phyloP scores from a whole-genome alignment of 2,797 vertebrate species.

The Lithobates sylvaticus region DNA sequence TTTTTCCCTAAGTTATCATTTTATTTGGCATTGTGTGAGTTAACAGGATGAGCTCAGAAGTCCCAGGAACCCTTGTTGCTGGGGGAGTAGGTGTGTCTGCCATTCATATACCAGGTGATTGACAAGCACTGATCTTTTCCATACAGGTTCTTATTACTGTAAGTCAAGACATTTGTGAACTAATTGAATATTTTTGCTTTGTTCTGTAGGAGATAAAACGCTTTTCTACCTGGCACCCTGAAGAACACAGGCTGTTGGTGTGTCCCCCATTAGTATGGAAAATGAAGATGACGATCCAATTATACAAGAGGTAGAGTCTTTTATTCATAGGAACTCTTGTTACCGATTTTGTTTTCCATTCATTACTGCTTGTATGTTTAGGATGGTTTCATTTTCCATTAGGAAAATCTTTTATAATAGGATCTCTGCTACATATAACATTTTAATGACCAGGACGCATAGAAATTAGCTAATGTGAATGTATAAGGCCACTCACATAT shows the following conservation, averaged over 20 bases:
- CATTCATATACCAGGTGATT: background rate
- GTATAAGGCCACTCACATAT: too few species aligned
- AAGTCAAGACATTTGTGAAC: background rate
- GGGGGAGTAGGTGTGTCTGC: background rate
- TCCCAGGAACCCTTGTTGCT: too few species aligned
- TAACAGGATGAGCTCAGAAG: too few species aligned
- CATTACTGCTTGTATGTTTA: too few species aligned
- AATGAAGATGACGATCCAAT: constrained; percentile 97
- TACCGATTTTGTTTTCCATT: too few species aligned
- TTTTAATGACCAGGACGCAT: too few species aligned
- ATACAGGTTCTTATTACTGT: background rate
- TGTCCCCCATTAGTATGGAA: constrained; percentile 86
- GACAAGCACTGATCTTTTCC: background rate
- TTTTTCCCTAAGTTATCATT: too few species aligned
- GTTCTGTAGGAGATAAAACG: background rate
- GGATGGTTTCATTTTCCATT: too few species aligned
- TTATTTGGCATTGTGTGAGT: too few species aligned
- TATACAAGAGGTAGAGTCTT: constrained; percentile 89
- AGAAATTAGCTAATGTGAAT: too few species aligned
- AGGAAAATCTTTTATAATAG: too few species aligned
- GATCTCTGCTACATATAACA: too few species aligned
- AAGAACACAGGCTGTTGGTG: constrained; percentile 60
- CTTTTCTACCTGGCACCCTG: background rate
- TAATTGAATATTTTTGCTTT: background rate
- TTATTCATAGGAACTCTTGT: background rate